A percentile compares a stretch with the other conserved stretches of the same genome.
phyloP scores from a whole-genome alignment of 1,140 invertebrate species.

The Frieseomelitta varia region DNA sequence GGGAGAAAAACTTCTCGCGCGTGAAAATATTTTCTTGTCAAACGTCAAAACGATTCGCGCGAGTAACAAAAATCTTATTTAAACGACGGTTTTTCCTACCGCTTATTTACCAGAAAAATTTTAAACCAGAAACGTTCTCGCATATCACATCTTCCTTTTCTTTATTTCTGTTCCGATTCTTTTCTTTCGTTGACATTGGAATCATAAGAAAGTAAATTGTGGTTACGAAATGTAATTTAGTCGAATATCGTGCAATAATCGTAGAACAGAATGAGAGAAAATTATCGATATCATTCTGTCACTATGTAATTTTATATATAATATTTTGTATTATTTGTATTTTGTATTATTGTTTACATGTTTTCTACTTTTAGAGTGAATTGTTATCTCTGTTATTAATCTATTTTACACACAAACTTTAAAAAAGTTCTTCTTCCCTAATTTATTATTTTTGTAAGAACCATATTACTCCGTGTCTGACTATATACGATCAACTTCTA shows the following conservation, averaged over 20 bases:
- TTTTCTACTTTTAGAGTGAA: background rate
- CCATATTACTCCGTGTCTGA: background rate
- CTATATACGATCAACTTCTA: background rate
- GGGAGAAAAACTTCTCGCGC: no score
- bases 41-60: background rate
- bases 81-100: background rate
- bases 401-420: no score
- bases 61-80: background rate
- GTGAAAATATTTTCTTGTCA: background rate
- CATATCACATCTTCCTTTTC: no score
- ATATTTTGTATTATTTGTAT: no score
- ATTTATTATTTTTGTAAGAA: background rate
- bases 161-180: background rate
- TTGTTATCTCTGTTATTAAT: background rate
- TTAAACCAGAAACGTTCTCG: no score
- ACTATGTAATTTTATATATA: background rate
- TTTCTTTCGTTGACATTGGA: background rate
- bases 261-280: background rate
- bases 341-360: no score
- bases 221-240: background rate
- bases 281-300: background rate
- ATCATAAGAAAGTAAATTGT: background rate
- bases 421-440: background rate
- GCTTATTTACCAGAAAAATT: background rate
- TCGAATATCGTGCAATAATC: background rate